Conservation (phyloP, 2,888 invertebrate genomes). For the Prosopocoilus inquinatus region DNA sequence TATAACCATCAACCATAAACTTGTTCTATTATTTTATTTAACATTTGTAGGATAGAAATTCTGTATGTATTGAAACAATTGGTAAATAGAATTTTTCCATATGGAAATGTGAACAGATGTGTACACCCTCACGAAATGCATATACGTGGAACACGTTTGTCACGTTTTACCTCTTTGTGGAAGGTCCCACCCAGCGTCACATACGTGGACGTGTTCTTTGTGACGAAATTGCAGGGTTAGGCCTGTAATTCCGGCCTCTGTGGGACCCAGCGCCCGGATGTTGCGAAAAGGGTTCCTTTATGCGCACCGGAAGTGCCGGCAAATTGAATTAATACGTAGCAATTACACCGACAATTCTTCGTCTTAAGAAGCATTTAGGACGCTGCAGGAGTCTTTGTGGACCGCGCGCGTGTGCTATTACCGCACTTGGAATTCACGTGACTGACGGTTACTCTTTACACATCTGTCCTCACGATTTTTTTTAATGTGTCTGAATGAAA, state of each 20-base stretch:
- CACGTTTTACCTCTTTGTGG: constrained; percentile 39
- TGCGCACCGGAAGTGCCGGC: constrained; percentile 47
- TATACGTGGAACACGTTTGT: constrained; percentile 1
- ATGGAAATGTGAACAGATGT: too few relatives aligned
- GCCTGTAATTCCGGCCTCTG: constrained; percentile 47
- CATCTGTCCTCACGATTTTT: constrained; percentile 29
- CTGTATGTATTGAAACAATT: too few relatives aligned
- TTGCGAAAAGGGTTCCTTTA: constrained; percentile 45
- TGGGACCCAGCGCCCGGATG: constrained; percentile 46
- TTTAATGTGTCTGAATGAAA: not conserved
- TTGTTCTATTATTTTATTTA: too few relatives aligned
- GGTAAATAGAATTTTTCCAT: too few relatives aligned
- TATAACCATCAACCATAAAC: too few relatives aligned
- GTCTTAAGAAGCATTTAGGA: constrained; percentile 51
- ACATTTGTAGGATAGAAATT: too few relatives aligned
- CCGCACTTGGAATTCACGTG: constrained; percentile 46
- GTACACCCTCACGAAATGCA: too few relatives aligned
- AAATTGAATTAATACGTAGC: constrained; percentile 54
- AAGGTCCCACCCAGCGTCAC: constrained; percentile 41
- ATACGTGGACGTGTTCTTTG: constrained; percentile 35
- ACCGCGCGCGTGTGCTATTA: constrained; percentile 43
- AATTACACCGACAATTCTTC: constrained; percentile 49
- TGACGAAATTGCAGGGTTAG: constrained; percentile 48
- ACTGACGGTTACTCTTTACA: constrained; percentile 35
- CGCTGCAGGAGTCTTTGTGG: constrained; percentile 40